Percentiles rank a stretch among this genome's conserved stretches.
Evolutionary conservation across 2,888 invertebrate species (phyloP).

Genomic region (Trichogramma evanescens): DNA sequence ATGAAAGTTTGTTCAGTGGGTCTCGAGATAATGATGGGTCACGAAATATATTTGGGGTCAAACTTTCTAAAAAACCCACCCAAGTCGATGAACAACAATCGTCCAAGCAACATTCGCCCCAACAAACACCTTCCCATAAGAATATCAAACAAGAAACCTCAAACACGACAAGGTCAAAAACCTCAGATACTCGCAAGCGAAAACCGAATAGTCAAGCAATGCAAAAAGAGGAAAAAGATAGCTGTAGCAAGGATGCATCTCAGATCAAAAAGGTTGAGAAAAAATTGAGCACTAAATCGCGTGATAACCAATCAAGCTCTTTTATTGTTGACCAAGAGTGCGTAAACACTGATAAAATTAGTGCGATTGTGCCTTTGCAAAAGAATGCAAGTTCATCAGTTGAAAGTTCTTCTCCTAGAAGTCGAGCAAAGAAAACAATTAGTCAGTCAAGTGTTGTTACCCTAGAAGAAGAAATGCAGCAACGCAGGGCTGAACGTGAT

Average conservation of each 20-base stretch:
- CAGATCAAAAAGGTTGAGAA: constrained; percentile 42
- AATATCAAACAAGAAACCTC: constrained; percentile 44
- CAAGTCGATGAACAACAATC: constrained; percentile 30
- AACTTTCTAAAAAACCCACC: constrained; percentile 39
- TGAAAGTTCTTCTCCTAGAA: constrained; percentile 2
- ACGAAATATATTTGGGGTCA: constrained; percentile 44
- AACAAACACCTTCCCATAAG: constrained; percentile 42
- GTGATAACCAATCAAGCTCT: constrained; percentile 4
- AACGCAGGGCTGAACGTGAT: constrained; percentile 48
- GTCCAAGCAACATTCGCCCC: constrained; percentile 40
- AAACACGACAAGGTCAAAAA: constrained; percentile 33
- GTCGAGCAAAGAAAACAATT: constrained; percentile 21
- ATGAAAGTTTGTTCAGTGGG: constrained; percentile 43
- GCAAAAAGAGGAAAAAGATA: constrained; percentile 39
- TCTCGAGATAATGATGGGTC: constrained; percentile 47
- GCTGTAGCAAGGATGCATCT: constrained; percentile 36
- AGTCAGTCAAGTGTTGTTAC: constrained; percentile 13
- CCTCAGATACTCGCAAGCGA: constrained; percentile 42
- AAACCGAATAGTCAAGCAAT: constrained; percentile 38
- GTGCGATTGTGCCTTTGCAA: constrained; percentile 17
- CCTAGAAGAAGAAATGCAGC: constrained; percentile 45
- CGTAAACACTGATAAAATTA: constrained; percentile 11
- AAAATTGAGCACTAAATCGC: constrained; percentile 31
- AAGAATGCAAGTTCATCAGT: constrained; percentile 3
- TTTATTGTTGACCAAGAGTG: constrained; percentile 1